These are phyloP conservation scores for Smithornis capensis DNA, from an alignment of 2,113 vertebrate species.

Conservation along the genomic window DNA sequence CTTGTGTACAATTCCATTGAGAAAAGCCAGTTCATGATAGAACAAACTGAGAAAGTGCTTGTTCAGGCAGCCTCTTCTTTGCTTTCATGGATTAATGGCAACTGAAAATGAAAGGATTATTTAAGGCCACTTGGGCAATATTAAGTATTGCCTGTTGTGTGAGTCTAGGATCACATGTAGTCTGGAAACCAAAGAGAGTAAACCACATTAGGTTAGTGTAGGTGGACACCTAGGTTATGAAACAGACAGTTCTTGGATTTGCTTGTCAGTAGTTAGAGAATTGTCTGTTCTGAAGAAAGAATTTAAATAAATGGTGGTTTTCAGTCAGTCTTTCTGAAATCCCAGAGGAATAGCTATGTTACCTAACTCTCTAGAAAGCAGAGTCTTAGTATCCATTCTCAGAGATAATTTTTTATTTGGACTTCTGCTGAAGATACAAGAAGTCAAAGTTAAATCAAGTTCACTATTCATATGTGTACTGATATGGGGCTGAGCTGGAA, in stretches of 20 bases:
- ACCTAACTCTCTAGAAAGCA: not conserved
- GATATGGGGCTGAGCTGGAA: not conserved
- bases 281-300: not conserved
- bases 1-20: slow-evolving; percentile 37
- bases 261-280: not conserved
- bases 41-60: slow-evolving; percentile 58
- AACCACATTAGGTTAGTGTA: slow-evolving; percentile 3
- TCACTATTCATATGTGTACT: not conserved
- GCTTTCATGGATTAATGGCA: slow-evolving; percentile 31
- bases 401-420: not conserved
- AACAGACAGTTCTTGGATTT: not conserved
- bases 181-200: slow-evolving; percentile 27
- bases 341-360: not conserved
- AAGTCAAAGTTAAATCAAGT: not conserved
- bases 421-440: not conserved
- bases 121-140: slow-evolving; percentile 54
- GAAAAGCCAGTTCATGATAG: slow-evolving; percentile 14
- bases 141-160: slow-evolving; percentile 25
- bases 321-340: not conserved
- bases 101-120: slow-evolving; percentile 53
- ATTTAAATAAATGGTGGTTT: not conserved
- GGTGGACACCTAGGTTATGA: slow-evolving; percentile 36
- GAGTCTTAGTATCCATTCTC: not conserved
- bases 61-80: slow-evolving; percentile 33
- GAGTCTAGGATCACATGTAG: not conserved